Evolutionary conservation across 2,113 vertebrate genomes (phyloP), one percentile per base, ranked within the genome.

Genomic region (Cervus canadensis): DNA sequence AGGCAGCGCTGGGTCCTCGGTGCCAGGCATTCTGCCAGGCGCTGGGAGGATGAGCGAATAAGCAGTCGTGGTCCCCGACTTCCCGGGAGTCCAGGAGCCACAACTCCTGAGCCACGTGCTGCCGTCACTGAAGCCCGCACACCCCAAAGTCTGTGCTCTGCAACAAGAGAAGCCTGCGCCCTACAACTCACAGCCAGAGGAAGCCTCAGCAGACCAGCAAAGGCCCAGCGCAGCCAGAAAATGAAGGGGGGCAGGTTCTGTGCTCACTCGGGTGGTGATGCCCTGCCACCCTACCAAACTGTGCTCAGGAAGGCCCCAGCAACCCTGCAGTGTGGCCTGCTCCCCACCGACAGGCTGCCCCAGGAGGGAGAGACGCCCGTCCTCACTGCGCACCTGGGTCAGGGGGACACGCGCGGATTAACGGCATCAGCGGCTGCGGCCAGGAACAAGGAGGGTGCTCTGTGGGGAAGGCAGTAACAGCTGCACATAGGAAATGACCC

Each of bases 371-470:
- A 43, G 56, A 50, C 10, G 26, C 25, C 26, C 23, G 11, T 25
- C 43, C 36, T 6, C 12, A 36, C 28, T 79, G 14, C n/a, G 19
- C 8, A 79, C 50, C 50, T 15, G 5, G 52, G 52, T 28, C 4
- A 2, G 1, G 12, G 9, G 62, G 28, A 12, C 50, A 43, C 0
- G 1, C 8, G 12, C 28, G 3, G 50, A n/a, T 62, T 56, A 82
- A 89, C 13, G 52, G 60, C 74, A 60, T 79, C 62, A 40, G 2
- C 5, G 21, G 25, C 25, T 60, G 16, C 7, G 13, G 28, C 90
- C 59, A 62, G 82, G 12, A 79, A 88, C 1, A 17, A 60, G 36
- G 7, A 74, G 3, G 10, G 28, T 79, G 50, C 26, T 74, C 78
- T 62, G 1, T 36, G 40, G 23, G 67, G 79, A 50, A 30, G 26